Base-by-base conservation (phyloP, 2,888 invertebrate genomes). In the Caenorhabditis auriculariae region DNA sequence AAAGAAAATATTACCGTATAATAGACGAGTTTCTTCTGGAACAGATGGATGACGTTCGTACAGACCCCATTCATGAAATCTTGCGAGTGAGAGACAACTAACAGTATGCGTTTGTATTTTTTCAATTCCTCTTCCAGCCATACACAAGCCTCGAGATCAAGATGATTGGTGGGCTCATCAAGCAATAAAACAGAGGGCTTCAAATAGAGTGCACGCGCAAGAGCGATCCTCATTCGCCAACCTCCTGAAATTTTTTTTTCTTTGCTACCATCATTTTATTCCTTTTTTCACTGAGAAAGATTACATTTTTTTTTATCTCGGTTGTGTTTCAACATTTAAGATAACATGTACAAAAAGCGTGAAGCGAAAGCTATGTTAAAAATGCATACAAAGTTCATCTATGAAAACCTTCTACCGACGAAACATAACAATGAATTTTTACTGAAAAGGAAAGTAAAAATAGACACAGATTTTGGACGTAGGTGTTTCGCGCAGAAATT, bases 61-160 rank as follows among this genome's bases (percentile, higher is more conserved):
- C 87, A 87, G 55, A 98, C 93, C 59, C 95, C 95, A 83, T 98
- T 98, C 76, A 98, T 86, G 84, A 98, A 98, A 87, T 98, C 87
- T 86, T 99, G 98, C 3, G 98, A 98, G 85, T 99, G 98, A 1
- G 98, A 98, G 76, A 98, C 93, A 68, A 99, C 87, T 62, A 99
- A 91, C 78, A 99, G 86, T 83, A 95, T 96, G 76, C 96, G 88
- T 84, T 93, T 94, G 84, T 98, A 95, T 64, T 89, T 88, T 85
- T 92, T 93, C 41, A 98, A 86, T 84, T 98, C 96, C 83, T 94
- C 92, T 84, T 99, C 98, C 54, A 99, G 87, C 98, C 98, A 99
- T 43, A 98, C 96, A 83, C 96, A 98, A 55, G 98, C 96, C 82
- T 98, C 94, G 74, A 99, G 87, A 87, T 87, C 83, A 39, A 87